Conservation (phyloP, 2,797 vertebrate species). For the Manis crassicaudata region DNA sequence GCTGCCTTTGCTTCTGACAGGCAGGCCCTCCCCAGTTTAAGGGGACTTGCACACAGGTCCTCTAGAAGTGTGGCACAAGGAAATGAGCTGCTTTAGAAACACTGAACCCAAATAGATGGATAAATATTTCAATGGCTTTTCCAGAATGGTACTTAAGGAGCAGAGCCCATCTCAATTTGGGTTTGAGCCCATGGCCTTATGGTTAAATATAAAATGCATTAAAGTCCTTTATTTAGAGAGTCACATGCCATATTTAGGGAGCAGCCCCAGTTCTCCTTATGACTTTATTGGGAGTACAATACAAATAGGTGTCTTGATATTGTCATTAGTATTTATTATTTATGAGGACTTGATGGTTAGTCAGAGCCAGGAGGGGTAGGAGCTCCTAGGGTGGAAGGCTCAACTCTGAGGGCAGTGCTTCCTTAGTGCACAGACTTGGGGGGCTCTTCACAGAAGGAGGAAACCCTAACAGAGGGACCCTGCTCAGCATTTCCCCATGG, state of each 20-base stretch:
- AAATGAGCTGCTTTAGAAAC: background rate
- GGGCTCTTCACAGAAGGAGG: background rate
- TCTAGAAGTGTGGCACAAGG: background rate
- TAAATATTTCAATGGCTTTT: slow-evolving; percentile 73
- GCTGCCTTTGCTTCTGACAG: background rate
- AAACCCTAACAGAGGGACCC: background rate
- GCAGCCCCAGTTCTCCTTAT: slow-evolving; percentile 18
- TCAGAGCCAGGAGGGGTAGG: slow-evolving; percentile 15
- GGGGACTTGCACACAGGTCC: background rate
- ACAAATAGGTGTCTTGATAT: slow-evolving; percentile 58
- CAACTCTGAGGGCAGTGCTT: background rate
- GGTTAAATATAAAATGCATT: slow-evolving; percentile 80
- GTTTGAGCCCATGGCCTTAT: slow-evolving; percentile 69
- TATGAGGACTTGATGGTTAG: slow-evolving; percentile 63
- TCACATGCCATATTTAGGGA: slow-evolving; percentile 65
- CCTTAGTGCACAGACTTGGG: background rate
- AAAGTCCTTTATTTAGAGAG: slow-evolving; percentile 78
- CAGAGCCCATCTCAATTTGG: slow-evolving; percentile 72
- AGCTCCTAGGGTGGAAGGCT: background rate
- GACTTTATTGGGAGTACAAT: slow-evolving; percentile 32
- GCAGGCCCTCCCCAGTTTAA: background rate
- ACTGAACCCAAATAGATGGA: slow-evolving; percentile 32
- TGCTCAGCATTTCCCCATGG: rapidly evolving
- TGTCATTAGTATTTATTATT: slow-evolving; percentile 76
- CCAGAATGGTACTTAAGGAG: slow-evolving; percentile 72